Percentiles rank a stretch among this genome's conserved stretches.
Conservation (phyloP, 1,140 invertebrate genomes). For the Aphelenchoides besseyi region DNA sequence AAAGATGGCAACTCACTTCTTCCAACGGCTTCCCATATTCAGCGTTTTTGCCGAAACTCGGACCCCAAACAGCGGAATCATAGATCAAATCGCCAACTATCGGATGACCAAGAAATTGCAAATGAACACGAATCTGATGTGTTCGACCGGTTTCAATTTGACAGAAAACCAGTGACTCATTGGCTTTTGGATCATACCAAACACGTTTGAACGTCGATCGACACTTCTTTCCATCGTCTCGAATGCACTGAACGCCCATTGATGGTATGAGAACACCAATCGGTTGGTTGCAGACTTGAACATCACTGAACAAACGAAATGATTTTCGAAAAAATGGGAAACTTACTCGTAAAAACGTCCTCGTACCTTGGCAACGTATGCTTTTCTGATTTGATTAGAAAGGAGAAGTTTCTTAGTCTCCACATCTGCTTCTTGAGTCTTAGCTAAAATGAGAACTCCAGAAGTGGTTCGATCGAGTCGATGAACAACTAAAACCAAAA, state of each 20-base stretch:
- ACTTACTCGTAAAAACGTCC: conserved; percentile 91
- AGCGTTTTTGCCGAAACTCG: conserved; percentile 83
- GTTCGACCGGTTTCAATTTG: conserved; percentile 87
- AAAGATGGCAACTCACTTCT: conserved; percentile 65
- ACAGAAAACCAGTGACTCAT: conserved; percentile 86
- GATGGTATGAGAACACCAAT: conserved; percentile 90
- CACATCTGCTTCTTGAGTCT: conserved; percentile 67
- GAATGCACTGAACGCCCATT: conserved; percentile 86
- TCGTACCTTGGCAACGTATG: conserved; percentile 92
- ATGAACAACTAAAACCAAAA: conserved; percentile 32
- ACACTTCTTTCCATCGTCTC: conserved; percentile 74
- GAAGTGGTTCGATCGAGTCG: conserved; percentile 81
- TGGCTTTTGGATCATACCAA: conserved; percentile 72
- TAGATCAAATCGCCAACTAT: conserved; percentile 95
- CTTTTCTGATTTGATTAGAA: conserved; percentile 85
- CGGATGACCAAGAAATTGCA: conserved; percentile 92
- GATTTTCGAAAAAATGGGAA: not conserved
- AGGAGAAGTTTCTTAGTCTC: conserved; percentile 85
- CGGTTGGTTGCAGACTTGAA: conserved; percentile 80
- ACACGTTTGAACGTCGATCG: conserved; percentile 81
- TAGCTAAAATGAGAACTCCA: conserved; percentile 85
- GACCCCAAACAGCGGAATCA: conserved; percentile 84
- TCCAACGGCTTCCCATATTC: conserved; percentile 85
- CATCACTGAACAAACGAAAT: conserved; percentile 69
- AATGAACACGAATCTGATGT: conserved; percentile 97